Conservation (phyloP, 2,113 vertebrate genomes). For the Seriola rivoliana region DNA sequence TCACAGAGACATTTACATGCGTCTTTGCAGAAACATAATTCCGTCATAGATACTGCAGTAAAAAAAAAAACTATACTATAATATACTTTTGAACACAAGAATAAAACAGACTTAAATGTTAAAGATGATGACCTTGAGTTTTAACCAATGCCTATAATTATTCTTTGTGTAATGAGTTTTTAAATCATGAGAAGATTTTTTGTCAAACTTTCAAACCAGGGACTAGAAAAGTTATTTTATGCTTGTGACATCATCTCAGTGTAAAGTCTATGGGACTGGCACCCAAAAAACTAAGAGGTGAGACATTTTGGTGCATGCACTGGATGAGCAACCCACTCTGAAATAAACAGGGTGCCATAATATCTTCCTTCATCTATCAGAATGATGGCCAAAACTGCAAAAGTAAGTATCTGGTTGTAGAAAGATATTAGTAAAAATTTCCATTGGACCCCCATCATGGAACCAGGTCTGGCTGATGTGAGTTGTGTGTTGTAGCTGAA, state of each 20-base stretch:
- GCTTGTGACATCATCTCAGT: neutral
- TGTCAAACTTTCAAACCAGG: neutral
- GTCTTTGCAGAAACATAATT: neutral
- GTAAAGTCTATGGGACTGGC: neutral
- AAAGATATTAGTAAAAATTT: neutral
- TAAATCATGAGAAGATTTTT: neutral
- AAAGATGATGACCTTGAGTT: neutral
- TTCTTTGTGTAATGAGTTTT: neutral
- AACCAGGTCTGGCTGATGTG: slow-evolving; percentile 6
- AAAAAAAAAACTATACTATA: neutral
- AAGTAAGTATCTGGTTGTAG: neutral
- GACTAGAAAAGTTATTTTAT: neutral
- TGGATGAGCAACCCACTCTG: neutral
- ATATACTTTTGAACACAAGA: neutral
- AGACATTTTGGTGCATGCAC: neutral
- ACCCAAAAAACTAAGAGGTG: neutral
- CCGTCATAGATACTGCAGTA: neutral
- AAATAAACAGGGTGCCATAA: neutral
- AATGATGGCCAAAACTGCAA: slow-evolving; percentile 12
- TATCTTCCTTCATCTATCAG: neutral
- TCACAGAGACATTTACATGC: neutral
- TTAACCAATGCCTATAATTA: neutral
- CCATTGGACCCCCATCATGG: slow-evolving; percentile 48
- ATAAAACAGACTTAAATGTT: neutral
- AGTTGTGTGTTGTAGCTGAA: slow-evolving; percentile 26